These are phyloP conservation scores for Coreoperca whiteheadi DNA, from an alignment of 2,113 vertebrate species.

Conservation along the genomic window DNA sequence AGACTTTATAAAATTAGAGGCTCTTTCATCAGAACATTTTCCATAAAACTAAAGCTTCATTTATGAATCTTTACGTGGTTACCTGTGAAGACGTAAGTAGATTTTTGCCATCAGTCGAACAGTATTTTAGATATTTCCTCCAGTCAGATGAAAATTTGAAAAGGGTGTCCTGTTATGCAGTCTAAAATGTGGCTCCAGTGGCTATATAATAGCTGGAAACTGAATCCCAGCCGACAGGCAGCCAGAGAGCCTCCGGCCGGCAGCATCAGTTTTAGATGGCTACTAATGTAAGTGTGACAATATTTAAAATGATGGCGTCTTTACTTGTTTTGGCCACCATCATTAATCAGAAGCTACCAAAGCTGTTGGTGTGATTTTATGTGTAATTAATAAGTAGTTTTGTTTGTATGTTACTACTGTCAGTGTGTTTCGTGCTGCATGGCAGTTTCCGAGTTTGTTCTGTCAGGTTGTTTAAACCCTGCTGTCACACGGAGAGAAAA, in stretches of 20 bases:
- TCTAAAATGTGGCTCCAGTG: no score
- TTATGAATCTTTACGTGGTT: not conserved
- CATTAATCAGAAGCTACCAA: not conserved
- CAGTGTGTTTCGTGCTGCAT: not conserved
- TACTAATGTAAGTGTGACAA: no score
- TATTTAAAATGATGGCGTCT: not conserved
- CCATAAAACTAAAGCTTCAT: no score
- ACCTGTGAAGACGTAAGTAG: not conserved
- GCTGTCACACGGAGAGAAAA: constrained; percentile 46
- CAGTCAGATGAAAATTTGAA: no score
- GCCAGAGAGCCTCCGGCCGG: not conserved
- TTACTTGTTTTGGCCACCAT: not conserved
- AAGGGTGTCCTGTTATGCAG: no score
- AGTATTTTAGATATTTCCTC: not conserved
- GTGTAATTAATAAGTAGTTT: not conserved
- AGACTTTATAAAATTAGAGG: not conserved
- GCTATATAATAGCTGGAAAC: no score
- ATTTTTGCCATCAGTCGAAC: not conserved
- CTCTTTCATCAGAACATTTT: no score
- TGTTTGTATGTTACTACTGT: constrained; percentile 5
- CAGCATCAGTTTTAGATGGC: not conserved
- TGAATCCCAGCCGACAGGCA: not conserved
- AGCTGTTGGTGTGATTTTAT: not conserved
- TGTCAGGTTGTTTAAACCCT: constrained; percentile 39
- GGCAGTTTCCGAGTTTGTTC: no score